Conservation (phyloP, 2,113 vertebrate species). For the Salvelinus namaycush region DNA sequence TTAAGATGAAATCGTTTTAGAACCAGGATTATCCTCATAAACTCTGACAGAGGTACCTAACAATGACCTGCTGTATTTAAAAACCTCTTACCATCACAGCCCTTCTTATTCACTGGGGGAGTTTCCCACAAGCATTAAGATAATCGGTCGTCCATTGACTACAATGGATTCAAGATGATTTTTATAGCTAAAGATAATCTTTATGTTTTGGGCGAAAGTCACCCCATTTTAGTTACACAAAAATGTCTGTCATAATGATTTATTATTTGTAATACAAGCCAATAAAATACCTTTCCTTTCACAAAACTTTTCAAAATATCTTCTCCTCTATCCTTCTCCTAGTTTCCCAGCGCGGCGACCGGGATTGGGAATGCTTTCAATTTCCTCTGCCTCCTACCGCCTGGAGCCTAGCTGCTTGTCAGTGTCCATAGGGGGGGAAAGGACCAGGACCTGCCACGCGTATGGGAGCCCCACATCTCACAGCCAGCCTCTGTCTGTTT, state of each 20-base stretch:
- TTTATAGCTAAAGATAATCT: too few relatives aligned
- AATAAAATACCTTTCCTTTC: slow-evolving; percentile 27
- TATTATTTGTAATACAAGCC: slow-evolving; percentile 9
- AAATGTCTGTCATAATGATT: background rate
- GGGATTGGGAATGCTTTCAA: slow-evolving; percentile 35
- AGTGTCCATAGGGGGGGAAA: slow-evolving; percentile 18
- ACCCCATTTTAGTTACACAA: background rate
- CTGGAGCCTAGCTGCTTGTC: slow-evolving; percentile 40
- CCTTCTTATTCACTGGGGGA: background rate
- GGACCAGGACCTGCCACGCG: slow-evolving; percentile 41
- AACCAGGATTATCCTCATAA: slow-evolving; percentile 33
- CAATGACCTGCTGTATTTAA: slow-evolving; percentile 17
- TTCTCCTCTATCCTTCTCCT: slow-evolving; percentile 10
- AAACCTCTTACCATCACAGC: slow-evolving; percentile 1
- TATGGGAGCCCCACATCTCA: slow-evolving; percentile 60
- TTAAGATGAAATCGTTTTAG: slow-evolving; percentile 34
- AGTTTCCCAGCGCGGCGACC: slow-evolving; percentile 11
- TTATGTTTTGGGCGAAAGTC: too few relatives aligned
- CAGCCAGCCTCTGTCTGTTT: too few relatives aligned
- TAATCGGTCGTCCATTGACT: too few relatives aligned
- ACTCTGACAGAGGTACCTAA: slow-evolving; percentile 13
- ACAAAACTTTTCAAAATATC: slow-evolving; percentile 43
- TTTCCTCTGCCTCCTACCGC: slow-evolving; percentile 17
- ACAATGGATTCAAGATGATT: too few relatives aligned
- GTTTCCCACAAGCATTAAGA: too few relatives aligned